phyloP scores from a whole-genome alignment of 1,140 invertebrate species.

The Diorhabda elongata region DNA sequence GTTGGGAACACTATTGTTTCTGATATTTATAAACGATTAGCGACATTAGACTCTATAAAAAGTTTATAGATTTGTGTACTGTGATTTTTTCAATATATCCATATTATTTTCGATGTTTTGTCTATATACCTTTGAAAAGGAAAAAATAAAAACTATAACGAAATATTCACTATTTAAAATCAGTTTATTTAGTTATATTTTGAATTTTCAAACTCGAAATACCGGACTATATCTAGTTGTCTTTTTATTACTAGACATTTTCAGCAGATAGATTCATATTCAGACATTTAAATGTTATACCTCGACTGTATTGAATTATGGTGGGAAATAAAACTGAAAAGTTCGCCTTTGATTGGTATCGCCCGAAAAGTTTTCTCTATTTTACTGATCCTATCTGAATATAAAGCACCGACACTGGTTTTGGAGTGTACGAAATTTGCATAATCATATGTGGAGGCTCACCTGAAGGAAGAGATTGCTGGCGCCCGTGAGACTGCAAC shows the following conservation, averaged over 20 bases:
- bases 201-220: too few relatives aligned
- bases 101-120: too few relatives aligned
- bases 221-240: neutral
- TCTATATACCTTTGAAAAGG: too few relatives aligned
- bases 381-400: conserved; percentile 15
- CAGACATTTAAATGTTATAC: conserved; percentile 10
- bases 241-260: conserved; percentile 9
- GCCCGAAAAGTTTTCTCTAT: neutral
- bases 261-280: conserved; percentile 11
- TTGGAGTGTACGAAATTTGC: neutral
- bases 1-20: too few relatives aligned
- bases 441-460: conserved; percentile 13
- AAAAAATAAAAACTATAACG: too few relatives aligned
- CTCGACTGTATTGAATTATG: conserved; percentile 9
- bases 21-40: too few relatives aligned
- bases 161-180: too few relatives aligned
- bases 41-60: too few relatives aligned
- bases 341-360: conserved; percentile 14
- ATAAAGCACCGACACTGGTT: conserved; percentile 16
- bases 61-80: too few relatives aligned
- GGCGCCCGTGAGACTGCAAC: conserved; percentile 9
- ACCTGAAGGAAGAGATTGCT: conserved; percentile 4
- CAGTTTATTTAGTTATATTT: too few relatives aligned
- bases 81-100: too few relatives aligned
- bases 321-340: conserved; percentile 11